Evolutionary conservation across 2,113 vertebrate species (phyloP), one percentile per base, ranked within the genome.

Genomic region (Psittacula cyanocephala): DNA sequence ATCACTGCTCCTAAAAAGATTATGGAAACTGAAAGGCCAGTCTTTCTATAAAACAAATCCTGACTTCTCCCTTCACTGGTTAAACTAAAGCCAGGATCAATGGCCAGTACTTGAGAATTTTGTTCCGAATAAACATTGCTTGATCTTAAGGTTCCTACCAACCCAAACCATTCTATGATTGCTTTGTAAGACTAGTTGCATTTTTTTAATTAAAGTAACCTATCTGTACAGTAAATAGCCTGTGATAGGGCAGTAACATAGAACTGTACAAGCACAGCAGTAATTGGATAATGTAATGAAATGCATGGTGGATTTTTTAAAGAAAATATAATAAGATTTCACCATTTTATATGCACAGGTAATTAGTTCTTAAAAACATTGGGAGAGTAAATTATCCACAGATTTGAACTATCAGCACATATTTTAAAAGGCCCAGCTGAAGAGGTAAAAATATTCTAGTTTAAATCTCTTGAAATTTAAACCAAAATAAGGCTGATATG

Each of bases 181-280:
- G 78, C 91, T 97, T 96, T 95, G 71, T 97, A 90, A 96, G 92
- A 91, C 75, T 97, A 97, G 96, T 92, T 97, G 93, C 89, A 97
- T 98, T 98, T 97, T 95, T 98, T 98, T 98, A 98, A 98, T 98
- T 98, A 97, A 98, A 98, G 97, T 97, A 97, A 97, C 97, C 97
- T 83, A 97, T 97, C 97, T 97, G 94, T 97, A 97, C 96, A 97
- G 95, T 97, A 98, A 97, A 98, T 97, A 98, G 92, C 79, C 94
- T 20, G 91, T 97, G 95, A 95, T 97, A 2, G 12, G 97, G 95
- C 97, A 98, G 97, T 97, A 98, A 96, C 95, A 97, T 94, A 98
- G 97, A 93, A 97, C 91, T 96, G 92, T 91, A 97, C 96, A 97
- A 97, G 95, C 87, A 74, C 83, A 97, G 97, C 93, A 97, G 95